Evolutionary conservation across 2,797 vertebrate species (phyloP), one percentile per base, ranked within the genome.

Genomic region (Heteromormyrus szaboi): DNA sequence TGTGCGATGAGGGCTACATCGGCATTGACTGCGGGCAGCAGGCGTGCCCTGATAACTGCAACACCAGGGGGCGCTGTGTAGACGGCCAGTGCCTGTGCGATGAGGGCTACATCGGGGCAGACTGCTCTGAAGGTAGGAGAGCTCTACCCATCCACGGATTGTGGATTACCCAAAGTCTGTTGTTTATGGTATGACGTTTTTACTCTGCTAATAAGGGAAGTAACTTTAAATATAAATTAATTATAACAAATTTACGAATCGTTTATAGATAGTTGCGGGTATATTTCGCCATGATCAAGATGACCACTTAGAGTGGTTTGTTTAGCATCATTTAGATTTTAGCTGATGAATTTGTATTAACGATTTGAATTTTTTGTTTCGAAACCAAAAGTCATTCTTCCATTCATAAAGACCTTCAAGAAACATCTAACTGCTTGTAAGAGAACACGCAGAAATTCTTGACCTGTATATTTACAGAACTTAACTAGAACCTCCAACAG

Each of bases 1-100:
- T 94, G 87, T 97, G 98, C 2, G 96, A 97, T 0, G 96, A 98
- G 0, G 98, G 98, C 44, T 97, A 97, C 93, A 90, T 93, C 0
- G 97, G 97, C 0, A 95, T 96, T 2, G 96, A 95, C 93, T 98
- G 97, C 0, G 68, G 92, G 0, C 94, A 95, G 87, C 91, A 90
- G 89, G 94, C 95, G 88, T 98, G 97, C 83, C 95, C 94, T 0
- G 94, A 94, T 0, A 94, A 96, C 90, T 99, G 98, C 90, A 94
- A 91, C 14, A 91, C 92, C 85, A 93, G 56, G 54, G 96, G 96
- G 1, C 92, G 89, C 50, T 97, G 96, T 1, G 92, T 94, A 37
- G 59, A 93, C 0, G 95, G 95, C 0, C 93, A 50, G 88, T 97
- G 96, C 4, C 48, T 94, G 87, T 97, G 98, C 2, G 96, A 97